phyloP scores from a whole-genome alignment of 2,888 invertebrate species.

The Odontocolon sp. region DNA sequence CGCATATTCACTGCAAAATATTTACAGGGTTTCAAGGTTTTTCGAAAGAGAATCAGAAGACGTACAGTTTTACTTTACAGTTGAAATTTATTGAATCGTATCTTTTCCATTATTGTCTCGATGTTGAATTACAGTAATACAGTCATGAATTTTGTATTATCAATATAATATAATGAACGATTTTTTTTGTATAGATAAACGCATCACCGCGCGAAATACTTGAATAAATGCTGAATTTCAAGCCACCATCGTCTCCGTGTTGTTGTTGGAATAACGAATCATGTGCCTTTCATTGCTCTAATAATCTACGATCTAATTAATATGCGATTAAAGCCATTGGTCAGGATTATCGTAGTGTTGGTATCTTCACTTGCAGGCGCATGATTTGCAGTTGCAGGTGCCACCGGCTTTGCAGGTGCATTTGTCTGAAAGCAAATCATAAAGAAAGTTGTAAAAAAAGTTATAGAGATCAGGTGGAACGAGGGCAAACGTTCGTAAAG shows the following conservation, averaged over 20 bases:
- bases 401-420: conserved; percentile 69
- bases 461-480: not conserved
- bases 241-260: not conserved
- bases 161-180: not conserved
- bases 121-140: too few species aligned
- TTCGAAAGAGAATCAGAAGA: not conserved
- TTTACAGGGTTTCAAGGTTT: not conserved
- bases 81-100: too few species aligned
- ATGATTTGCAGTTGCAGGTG: conserved; percentile 69
- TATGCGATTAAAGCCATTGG: conserved; percentile 49
- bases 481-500: not conserved
- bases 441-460: not conserved
- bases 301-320: conserved; percentile 29
- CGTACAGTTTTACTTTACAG: conserved; percentile 7
- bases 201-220: not conserved
- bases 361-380: conserved; percentile 64
- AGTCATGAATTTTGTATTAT: too few species aligned
- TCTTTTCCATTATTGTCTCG: too few species aligned
- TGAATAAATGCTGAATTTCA: not conserved
- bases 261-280: not conserved
- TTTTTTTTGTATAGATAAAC: not conserved
- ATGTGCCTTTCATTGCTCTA: conserved; percentile 1
- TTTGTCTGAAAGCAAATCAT: conserved; percentile 69
- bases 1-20: not conserved
- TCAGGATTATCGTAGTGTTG: not conserved